Evolutionary conservation across 2,888 invertebrate genomes (phyloP).

Genomic region (Eupithecia vulgata): DNA sequence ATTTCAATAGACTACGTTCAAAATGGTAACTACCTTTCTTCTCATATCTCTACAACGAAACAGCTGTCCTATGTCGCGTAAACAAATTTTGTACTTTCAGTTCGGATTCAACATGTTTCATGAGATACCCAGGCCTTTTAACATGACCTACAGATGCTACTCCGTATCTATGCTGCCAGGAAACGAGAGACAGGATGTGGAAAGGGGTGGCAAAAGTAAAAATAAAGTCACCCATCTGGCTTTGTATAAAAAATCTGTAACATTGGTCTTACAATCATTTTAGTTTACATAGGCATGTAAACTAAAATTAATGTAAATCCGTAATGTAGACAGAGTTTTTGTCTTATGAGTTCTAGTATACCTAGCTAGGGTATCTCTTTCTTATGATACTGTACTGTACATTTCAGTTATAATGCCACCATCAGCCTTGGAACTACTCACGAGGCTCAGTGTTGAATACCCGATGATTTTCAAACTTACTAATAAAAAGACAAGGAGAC

Average conservation of each 20-base stretch:
- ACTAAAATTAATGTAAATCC: too few relatives aligned
- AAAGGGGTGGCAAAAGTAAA: slow-evolving; percentile 98
- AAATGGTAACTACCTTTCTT: slow-evolving; percentile 23
- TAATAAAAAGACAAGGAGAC: slow-evolving; percentile 92
- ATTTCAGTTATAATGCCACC: slow-evolving; percentile 98
- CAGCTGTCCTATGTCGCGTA: slow-evolving; percentile 23
- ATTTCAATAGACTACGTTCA: slow-evolving; percentile 50
- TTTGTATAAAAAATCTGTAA: neutral
- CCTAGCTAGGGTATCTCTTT: neutral
- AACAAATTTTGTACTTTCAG: slow-evolving; percentile 85
- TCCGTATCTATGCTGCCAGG: slow-evolving; percentile 98
- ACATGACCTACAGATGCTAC: slow-evolving; percentile 94
- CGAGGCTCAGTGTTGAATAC: slow-evolving; percentile 96
- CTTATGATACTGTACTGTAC: neutral
- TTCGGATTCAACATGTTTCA: slow-evolving; percentile 96
- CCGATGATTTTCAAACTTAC: slow-evolving; percentile 99
- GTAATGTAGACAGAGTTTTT: too few relatives aligned
- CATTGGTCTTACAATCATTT: neutral
- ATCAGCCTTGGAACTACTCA: slow-evolving; percentile 96
- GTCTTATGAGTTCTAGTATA: neutral
- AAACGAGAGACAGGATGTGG: slow-evolving; percentile 96
- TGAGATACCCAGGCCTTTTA: slow-evolving; percentile 91
- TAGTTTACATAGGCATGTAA: too few relatives aligned
- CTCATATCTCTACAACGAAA: neutral
- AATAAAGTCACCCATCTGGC: slow-evolving; percentile 17